Evolutionary conservation across 2,113 vertebrate genomes (phyloP), one percentile per base, ranked within the genome.

Genomic region (Sinocyclocheilus maitianheensis): DNA sequence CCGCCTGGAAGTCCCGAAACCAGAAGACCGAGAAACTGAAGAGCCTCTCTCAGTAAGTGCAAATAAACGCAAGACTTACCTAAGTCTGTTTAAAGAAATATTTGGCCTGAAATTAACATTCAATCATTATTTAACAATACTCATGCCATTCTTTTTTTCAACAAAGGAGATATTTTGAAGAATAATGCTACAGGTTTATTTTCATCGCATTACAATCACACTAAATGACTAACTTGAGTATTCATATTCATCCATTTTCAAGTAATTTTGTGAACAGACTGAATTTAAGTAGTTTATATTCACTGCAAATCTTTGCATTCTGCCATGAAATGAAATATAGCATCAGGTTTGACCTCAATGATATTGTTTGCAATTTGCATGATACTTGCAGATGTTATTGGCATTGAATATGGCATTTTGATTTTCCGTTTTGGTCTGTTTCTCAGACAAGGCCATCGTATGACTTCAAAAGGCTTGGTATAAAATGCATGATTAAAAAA

Each of bases 1-100:
- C 93, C 96, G 97, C 9, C 94, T 99, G 0, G 98, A 99, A 89
- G 97, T 99, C 87, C 98, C 98, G n/a, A 99, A 97, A 91, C 95
- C 96, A 2, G 98, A 99, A 1, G 97, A 98, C 46, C 94, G 92
- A 87, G 93, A 95, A 79, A 92, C 94, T 30, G 98, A 99, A 90
- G 98, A 99, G 91, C 98, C 98, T 86, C 96, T 99, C 92, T 99
- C 98, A 96, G 97, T 99, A 95, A 98, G 98, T 90, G 11, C 14
- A 85, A 24, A 37, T 22, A 34, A 79, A 67, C 14, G 5, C 1
- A n/a, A 51, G 2, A 13, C 16, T 24, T n/a, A 30, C 22, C n/a
- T 12, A 53, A 43, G 10, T 43, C 20, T 75, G 37, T n/a, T 46
- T 20, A n/a, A 37, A 60, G 77, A 0, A 46, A 63, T 60, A 6